A percentile compares a stretch with the other conserved stretches of the same genome.
Conservation (phyloP, 2,113 vertebrate genomes). For the Pteronura brasiliensis region DNA sequence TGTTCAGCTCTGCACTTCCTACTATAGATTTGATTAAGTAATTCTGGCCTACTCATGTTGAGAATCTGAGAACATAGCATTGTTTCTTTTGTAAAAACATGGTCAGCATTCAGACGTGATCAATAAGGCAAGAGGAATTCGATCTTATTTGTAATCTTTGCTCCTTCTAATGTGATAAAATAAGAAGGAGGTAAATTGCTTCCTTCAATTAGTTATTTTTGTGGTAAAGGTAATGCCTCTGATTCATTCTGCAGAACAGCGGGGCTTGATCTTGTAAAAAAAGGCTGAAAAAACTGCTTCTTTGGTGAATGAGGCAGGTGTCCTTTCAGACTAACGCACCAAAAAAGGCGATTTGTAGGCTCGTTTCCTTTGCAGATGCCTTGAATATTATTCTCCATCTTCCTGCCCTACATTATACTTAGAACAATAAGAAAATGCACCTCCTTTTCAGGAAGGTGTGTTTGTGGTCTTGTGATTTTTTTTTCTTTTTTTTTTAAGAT, state of each 20-base stretch:
- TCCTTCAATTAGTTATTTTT: conserved; percentile 2
- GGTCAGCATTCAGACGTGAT: conserved; percentile 7
- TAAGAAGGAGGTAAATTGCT: neutral
- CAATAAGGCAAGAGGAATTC: conserved; percentile 27
- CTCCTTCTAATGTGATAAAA: conserved; percentile 36
- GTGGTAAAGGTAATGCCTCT: neutral
- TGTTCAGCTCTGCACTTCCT: conserved; percentile 68
- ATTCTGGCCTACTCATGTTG: conserved; percentile 14
- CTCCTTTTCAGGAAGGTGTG: neutral
- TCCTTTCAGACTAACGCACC: neutral
- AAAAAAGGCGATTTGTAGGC: conserved; percentile 9
- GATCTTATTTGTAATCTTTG: neutral
- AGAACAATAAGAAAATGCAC: conserved; percentile 27
- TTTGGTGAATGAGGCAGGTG: conserved; percentile 35
- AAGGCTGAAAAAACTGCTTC: neutral
- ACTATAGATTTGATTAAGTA: conserved; percentile 69
- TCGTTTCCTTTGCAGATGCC: conserved; percentile 45
- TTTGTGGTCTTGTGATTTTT: neutral
- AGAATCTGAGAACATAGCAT: conserved; percentile 55
- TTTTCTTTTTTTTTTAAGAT: no score
- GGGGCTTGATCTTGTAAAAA: neutral
- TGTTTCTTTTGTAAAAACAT: conserved; percentile 55
- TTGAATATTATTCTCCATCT: conserved; percentile 32
- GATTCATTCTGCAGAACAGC: neutral
- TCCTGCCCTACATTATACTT: neutral